These are phyloP conservation scores for Drosophila seguyi DNA, from an alignment of 1,140 invertebrate genomes.

Conservation along the genomic window DNA sequence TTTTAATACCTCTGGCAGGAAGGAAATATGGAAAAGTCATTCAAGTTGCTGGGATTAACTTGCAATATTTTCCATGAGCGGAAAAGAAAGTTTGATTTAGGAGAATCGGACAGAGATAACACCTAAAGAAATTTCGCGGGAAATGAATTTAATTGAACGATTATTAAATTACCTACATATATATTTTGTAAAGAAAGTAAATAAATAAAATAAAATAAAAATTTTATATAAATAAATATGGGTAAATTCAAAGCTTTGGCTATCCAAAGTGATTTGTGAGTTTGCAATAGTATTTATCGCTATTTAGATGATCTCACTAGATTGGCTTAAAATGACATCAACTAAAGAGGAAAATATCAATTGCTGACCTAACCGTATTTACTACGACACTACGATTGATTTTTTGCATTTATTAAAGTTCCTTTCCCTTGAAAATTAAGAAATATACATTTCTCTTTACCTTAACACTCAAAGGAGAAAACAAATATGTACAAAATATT, in stretches of 20 bases:
- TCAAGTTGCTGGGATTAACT: constrained; percentile 2
- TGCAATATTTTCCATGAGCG: constrained; percentile 20
- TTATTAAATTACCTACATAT: too few species aligned
- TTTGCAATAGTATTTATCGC: background rate
- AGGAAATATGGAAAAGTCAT: constrained; percentile 19
- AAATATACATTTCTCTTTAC: too few species aligned
- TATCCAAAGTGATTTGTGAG: background rate
- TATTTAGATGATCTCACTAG: constrained; percentile 26
- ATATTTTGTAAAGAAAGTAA: too few species aligned
- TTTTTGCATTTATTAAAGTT: too few species aligned
- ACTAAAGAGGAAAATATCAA: background rate
- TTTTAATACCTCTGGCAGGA: constrained; percentile 4
- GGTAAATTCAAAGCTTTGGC: too few species aligned
- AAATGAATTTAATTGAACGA: background rate
- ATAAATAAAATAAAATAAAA: background rate
- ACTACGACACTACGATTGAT: background rate
- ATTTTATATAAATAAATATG: background rate
- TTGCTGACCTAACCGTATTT: background rate
- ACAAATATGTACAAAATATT: too few species aligned
- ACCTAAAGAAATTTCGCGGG: background rate
- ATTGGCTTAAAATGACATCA: constrained; percentile 8
- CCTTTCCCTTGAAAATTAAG: too few species aligned
- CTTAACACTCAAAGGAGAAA: too few species aligned
- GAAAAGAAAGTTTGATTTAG: constrained; percentile 50
- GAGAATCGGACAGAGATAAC: constrained; percentile 22